These are phyloP conservation scores for Crocidura indochinensis DNA, from an alignment of 2,797 vertebrate species.

Conservation along the genomic window DNA sequence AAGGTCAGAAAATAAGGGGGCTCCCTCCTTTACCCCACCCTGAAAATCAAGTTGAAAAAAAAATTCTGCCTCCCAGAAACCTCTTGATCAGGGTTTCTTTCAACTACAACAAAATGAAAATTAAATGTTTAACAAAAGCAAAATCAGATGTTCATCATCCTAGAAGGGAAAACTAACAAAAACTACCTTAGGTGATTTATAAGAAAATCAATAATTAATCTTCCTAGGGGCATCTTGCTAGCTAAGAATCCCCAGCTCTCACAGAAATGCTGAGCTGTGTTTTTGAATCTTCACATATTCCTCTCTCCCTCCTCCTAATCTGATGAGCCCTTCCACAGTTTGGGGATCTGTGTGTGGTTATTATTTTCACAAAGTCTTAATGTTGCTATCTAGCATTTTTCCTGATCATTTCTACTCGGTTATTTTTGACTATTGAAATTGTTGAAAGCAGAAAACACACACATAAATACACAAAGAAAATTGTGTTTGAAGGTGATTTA, in stretches of 20 bases:
- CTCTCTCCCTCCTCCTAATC: neutral
- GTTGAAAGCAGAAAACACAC: neutral
- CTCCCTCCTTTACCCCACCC: neutral
- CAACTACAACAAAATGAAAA: constrained; percentile 29
- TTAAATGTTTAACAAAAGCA: constrained; percentile 54
- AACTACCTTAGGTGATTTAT: constrained; percentile 76
- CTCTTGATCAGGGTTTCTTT: constrained; percentile 57
- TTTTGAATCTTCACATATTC: constrained; percentile 1
- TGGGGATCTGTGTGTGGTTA: neutral
- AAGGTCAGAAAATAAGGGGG: constrained; percentile 8
- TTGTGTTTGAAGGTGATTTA: constrained; percentile 75
- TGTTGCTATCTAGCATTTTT: neutral
- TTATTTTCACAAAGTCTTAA: neutral
- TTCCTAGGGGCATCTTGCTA: constrained; percentile 58
- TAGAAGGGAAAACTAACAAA: constrained; percentile 71
- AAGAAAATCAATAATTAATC: constrained; percentile 83
- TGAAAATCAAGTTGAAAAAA: constrained; percentile 1
- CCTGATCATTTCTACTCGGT: constrained; percentile 55
- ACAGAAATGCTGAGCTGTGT: constrained; percentile 66
- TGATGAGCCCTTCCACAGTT: neutral
- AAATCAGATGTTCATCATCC: constrained; percentile 70
- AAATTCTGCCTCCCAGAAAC: constrained; percentile 32
- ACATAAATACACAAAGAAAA: neutral
- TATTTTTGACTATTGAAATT: constrained; percentile 28
- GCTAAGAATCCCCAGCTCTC: constrained; percentile 48